Percentiles rank a stretch among this genome's conserved stretches.
phyloP scores from a whole-genome alignment of 2,113 vertebrate species.

The Dicaeum eximium region DNA sequence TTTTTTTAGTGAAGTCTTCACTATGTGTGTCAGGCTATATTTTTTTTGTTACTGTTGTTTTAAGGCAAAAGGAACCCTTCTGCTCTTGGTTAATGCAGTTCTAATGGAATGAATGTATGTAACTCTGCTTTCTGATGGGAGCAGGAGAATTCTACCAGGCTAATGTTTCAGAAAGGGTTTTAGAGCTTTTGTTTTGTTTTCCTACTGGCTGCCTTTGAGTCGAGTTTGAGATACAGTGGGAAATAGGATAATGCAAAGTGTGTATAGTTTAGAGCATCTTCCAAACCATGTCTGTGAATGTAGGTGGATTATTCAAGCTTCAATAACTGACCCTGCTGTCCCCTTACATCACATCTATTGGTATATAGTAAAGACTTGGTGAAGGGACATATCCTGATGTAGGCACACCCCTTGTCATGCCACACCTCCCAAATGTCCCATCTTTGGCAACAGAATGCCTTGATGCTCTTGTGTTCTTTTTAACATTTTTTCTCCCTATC shows the following conservation, averaged over 20 bases:
- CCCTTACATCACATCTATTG: neutral
- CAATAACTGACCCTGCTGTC: neutral
- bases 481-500: neutral
- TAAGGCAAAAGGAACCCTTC: neutral
- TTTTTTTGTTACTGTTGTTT: neutral
- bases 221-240: neutral
- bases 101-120: neutral
- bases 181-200: neutral
- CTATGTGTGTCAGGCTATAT: neutral
- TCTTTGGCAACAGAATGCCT: neutral
- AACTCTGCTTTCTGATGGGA: neutral
- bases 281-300: neutral
- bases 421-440: neutral
- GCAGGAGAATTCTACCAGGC: neutral
- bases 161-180: neutral
- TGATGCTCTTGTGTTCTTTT: neutral
- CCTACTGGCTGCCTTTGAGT: neutral
- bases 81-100: neutral
- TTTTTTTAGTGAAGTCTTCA: neutral
- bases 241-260: rapidly evolving
- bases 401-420: neutral
- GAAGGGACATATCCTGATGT: neutral
- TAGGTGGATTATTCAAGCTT: neutral
- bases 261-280: neutral
- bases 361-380: neutral